Evolutionary conservation across 2,888 invertebrate genomes (phyloP).

Genomic region (Phyto melanocephala): DNA sequence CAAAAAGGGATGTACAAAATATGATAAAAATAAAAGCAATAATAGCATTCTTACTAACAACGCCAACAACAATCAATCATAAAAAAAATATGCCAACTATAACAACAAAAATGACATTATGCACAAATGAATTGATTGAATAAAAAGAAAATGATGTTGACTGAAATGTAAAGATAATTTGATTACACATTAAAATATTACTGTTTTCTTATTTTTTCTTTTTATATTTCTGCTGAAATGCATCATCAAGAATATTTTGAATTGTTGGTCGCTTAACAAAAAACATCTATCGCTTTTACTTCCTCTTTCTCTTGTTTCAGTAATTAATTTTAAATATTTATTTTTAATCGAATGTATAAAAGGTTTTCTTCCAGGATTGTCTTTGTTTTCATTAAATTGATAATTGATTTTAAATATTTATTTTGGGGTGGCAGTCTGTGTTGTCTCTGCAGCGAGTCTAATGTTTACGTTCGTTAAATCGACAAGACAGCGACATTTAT

Average conservation of each 20-base stretch:
- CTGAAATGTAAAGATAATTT: slow-evolving; percentile 19
- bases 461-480: background rate
- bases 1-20: background rate
- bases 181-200: slow-evolving; percentile 12
- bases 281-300: background rate
- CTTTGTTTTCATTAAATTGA: background rate
- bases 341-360: background rate
- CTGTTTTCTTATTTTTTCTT: background rate
- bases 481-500: background rate
- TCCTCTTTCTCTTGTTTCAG: background rate
- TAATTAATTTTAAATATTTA: slow-evolving; percentile 16
- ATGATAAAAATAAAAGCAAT: background rate
- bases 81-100: background rate
- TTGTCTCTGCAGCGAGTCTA: background rate
- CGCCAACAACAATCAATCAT: background rate
- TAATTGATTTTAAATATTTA: slow-evolving; percentile 26
- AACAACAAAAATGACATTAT: slow-evolving; percentile 12
- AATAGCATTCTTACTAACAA: background rate
- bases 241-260: background rate
- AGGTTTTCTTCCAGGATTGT: background rate
- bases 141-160: slow-evolving; percentile 31
- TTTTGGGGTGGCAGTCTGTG: background rate
- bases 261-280: background rate
- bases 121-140: slow-evolving; percentile 36
- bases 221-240: background rate